Conservation (phyloP, 1,140 invertebrate genomes). For the Ceratitis capitata region DNA sequence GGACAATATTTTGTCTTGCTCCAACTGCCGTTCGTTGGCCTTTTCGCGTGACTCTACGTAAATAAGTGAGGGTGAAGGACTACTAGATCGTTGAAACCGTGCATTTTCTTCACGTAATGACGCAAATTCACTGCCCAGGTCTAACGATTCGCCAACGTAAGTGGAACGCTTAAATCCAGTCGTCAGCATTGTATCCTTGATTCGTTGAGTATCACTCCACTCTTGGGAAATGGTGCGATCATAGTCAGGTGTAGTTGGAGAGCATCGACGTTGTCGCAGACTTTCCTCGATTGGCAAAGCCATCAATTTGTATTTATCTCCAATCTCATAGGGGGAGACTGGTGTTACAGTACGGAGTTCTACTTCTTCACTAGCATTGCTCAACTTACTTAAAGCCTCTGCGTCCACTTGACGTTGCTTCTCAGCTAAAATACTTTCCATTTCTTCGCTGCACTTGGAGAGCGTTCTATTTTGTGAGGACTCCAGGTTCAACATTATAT, state of each 20-base stretch:
- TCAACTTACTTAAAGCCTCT: conserved; percentile 49
- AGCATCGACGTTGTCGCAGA: not conserved
- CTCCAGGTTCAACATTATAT: conserved; percentile 54
- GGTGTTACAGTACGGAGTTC: conserved; percentile 53
- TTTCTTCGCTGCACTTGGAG: conserved; percentile 48
- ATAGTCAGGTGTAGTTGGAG: conserved; percentile 46
- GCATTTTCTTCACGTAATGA: conserved; percentile 46
- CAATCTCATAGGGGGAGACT: not conserved
- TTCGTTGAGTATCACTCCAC: conserved; percentile 49
- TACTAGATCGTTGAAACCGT: conserved; percentile 50
- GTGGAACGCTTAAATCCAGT: conserved; percentile 60
- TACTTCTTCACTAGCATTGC: conserved; percentile 53
- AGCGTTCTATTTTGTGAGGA: conserved; percentile 48
- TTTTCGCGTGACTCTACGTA: conserved; percentile 39
- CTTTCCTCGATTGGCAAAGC: not conserved
- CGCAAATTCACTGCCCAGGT: conserved; percentile 51
- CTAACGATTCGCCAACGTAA: conserved; percentile 59
- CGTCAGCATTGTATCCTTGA: conserved; percentile 50
- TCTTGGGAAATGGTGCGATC: conserved; percentile 55
- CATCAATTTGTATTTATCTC: not conserved
- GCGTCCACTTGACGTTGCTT: conserved; percentile 48
- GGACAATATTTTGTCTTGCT: conserved; percentile 53
- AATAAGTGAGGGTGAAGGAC: conserved; percentile 47
- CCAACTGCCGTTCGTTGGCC: conserved; percentile 49
- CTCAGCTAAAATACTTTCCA: conserved; percentile 47